Base-by-base conservation (phyloP, 2,113 vertebrate genomes). In the Podiceps cristatus region DNA sequence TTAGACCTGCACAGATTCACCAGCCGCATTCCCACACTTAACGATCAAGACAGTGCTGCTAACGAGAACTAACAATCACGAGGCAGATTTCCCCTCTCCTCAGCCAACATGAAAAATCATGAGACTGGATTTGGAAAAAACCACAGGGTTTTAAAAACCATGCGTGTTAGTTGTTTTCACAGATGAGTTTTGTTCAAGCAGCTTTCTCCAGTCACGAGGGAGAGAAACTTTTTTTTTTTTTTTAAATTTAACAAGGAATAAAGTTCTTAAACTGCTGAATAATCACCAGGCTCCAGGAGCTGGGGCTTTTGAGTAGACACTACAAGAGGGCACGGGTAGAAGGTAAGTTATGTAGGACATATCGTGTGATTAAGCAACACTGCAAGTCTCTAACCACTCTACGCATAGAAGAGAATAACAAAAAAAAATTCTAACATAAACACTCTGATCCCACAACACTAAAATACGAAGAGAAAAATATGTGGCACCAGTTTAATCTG, bases 81-180 rank as follows among this genome's bases (percentile, higher is more conserved):
- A 93, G 95, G 91, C 86, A 91, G 56, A 92, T 56, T 90, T 89
- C 96, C 80, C 74, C 27, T 75, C 84, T 81, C 60, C 5, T 6
- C 87, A 72, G 93, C 96, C 96, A 96, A 60, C 84, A 75, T 0
- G 3, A 52, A 47, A 64, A 91, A 94, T 97, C 96, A 95, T 82
- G 60, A 85, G 96, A 91, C 96, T 96, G 83, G 89, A 85, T 91
- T 29, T 96, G 95, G 81, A 31, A 83, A 86, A 78, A 81, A 27
- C 7, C 76, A 42, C 94, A 18, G 60, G 56, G 72, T 56, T 95
- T 94, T 93, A 53, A 60, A 75, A 86, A 40, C 33, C 40, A 7
- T 25, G 79, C 7, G 0, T 78, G 68, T 71, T 62, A 64, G 88
- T 79, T 96, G 86, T 96, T 96, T 97, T 92, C 66, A 91, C 80